These are phyloP conservation scores for Sinotaia quadrata DNA, from an alignment of 2,888 invertebrate species.

Conservation along the genomic window DNA sequence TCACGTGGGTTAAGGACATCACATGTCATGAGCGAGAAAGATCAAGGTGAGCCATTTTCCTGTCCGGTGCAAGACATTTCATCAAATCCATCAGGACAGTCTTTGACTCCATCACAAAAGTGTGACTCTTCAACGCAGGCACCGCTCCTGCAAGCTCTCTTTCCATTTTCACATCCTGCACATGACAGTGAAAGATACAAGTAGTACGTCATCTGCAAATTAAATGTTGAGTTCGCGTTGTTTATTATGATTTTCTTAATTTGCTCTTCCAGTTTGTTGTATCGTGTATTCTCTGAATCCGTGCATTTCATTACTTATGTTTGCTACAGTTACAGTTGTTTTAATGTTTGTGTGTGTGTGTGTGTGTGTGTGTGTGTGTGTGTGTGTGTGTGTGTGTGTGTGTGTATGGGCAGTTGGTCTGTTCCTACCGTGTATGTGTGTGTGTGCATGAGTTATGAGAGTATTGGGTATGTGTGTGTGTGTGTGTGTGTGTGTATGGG, in stretches of 20 bases:
- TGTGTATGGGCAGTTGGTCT: too few species aligned
- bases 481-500: too few species aligned
- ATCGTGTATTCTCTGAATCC: too few species aligned
- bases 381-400: not conserved
- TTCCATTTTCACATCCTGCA: not conserved
- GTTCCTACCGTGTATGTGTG: too few species aligned
- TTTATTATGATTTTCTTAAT: too few species aligned
- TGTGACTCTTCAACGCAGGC: not conserved
- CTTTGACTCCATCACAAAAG: conserved; percentile 17
- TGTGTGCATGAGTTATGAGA: too few species aligned
- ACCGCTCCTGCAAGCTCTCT: conserved; percentile 1
- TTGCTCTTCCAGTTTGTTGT: too few species aligned
- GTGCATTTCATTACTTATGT: not conserved
- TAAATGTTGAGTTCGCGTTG: too few species aligned
- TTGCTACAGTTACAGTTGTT: too few species aligned
- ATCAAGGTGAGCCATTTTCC: not conserved
- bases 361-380: not conserved
- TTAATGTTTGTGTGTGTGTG: not conserved
- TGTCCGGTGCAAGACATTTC: conserved; percentile 6
- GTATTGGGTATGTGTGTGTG: too few species aligned
- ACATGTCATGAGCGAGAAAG: not conserved
- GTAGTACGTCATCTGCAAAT: not conserved
- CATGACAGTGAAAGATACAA: not conserved
- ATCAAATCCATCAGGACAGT: conserved; percentile 31
- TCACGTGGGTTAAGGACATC: not conserved